These are phyloP conservation scores for Leptinotarsa haldemani DNA, from an alignment of 2,888 invertebrate species.

Conservation along the genomic window DNA sequence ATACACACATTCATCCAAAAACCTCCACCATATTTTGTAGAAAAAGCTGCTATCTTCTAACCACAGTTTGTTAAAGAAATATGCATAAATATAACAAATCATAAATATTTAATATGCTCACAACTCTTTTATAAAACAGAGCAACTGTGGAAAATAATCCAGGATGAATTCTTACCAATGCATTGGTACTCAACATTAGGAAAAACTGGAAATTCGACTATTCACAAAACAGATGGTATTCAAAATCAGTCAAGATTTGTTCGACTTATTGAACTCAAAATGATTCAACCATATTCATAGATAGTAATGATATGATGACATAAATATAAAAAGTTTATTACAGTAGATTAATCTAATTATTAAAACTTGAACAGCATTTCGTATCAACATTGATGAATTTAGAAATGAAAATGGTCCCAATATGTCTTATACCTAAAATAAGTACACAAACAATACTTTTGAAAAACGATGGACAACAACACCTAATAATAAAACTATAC, in stretches of 20 bases:
- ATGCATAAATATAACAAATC: constrained; percentile 39
- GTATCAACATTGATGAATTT: constrained; percentile 44
- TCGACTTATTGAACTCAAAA: constrained; percentile 23
- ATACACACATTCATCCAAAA: constrained; percentile 50
- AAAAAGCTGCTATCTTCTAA: constrained; percentile 54
- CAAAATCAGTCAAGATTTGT: constrained; percentile 30
- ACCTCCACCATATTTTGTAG: constrained; percentile 59
- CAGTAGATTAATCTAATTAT: constrained; percentile 41
- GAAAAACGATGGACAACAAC: constrained; percentile 32
- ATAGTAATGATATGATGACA: constrained; percentile 38
- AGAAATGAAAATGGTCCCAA: constrained; percentile 50
- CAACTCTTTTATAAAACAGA: constrained; percentile 33
- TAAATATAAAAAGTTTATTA: constrained; percentile 45
- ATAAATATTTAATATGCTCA: constrained; percentile 38
- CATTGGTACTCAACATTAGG: constrained; percentile 4
- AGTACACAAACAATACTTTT: constrained; percentile 50
- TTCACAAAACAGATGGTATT: not conserved
- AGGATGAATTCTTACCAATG: constrained; percentile 9
- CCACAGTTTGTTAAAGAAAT: constrained; percentile 42
- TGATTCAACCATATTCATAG: constrained; percentile 28
- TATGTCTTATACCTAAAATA: constrained; percentile 43
- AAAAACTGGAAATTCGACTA: constrained; percentile 9
- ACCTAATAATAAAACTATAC: constrained; percentile 47
- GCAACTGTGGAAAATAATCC: constrained; percentile 34
- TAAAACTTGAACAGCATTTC: constrained; percentile 54